Conservation (phyloP, 2,888 invertebrate species). For the Cephonodes hylas region DNA sequence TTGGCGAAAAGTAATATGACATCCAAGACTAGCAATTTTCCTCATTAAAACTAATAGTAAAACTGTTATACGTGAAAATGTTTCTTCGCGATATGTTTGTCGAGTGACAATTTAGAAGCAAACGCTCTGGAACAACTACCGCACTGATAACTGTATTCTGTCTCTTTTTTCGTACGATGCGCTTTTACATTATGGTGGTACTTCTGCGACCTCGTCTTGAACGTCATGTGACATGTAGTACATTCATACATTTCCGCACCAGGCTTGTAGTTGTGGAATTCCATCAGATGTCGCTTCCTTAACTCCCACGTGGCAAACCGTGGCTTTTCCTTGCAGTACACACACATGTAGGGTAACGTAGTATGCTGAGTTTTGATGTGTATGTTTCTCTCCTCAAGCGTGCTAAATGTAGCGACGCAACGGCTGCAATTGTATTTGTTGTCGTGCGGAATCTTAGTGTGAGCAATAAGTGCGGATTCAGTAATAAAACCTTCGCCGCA, state of each 20-base stretch:
- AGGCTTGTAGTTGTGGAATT: slow-evolving; percentile 69
- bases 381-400: slow-evolving; percentile 62
- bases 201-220: slow-evolving; percentile 71
- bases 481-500: slow-evolving; percentile 75
- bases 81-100: slow-evolving; percentile 78
- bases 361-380: slow-evolving; percentile 73
- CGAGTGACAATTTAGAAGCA: slow-evolving; percentile 74
- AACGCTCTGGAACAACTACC: slow-evolving; percentile 75
- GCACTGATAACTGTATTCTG: slow-evolving; percentile 72
- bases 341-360: slow-evolving; percentile 66
- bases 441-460: slow-evolving; percentile 66
- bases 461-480: slow-evolving; percentile 63
- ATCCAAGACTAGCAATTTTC: no score
- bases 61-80: slow-evolving; percentile 66
- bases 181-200: slow-evolving; percentile 73
- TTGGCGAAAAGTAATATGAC: no score
- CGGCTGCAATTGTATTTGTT: slow-evolving; percentile 70
- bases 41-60: no score
- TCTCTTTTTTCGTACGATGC: slow-evolving; percentile 69
- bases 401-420: slow-evolving; percentile 68
- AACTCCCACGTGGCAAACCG: slow-evolving; percentile 72
- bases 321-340: slow-evolving; percentile 71
- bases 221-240: slow-evolving; percentile 72
- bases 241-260: slow-evolving; percentile 74
- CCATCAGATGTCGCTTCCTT: slow-evolving; percentile 68